Conservation (phyloP, 2,797 vertebrate genomes). For the Chelidonichthys spinosus region DNA sequence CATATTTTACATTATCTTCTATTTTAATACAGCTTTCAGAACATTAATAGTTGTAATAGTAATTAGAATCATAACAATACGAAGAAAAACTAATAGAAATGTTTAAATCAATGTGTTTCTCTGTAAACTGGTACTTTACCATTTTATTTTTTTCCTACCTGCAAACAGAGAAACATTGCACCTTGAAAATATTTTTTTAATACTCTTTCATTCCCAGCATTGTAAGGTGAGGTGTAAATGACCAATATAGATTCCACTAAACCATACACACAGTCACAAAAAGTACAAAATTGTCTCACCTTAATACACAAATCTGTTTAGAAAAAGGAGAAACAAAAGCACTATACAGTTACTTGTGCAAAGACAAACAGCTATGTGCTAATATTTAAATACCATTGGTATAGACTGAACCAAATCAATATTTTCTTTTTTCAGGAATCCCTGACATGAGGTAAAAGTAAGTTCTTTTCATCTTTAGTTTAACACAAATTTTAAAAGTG, state of each 20-base stretch:
- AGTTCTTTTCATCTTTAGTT: constrained; percentile 85
- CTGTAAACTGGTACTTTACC: constrained; percentile 81
- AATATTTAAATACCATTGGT: constrained; percentile 88
- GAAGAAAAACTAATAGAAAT: constrained; percentile 81
- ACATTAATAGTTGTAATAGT: constrained; percentile 82
- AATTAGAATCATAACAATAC: constrained; percentile 79
- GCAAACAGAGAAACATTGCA: constrained; percentile 80
- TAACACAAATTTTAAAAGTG: constrained; percentile 82
- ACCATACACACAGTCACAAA: constrained; percentile 87
- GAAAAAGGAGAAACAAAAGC: constrained; percentile 86
- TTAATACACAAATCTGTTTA: constrained; percentile 87
- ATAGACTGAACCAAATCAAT: constrained; percentile 82
- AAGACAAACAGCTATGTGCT: constrained; percentile 90
- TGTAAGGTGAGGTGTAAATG: constrained; percentile 84
- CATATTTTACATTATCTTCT: constrained; percentile 86
- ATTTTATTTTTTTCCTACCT: constrained; percentile 61
- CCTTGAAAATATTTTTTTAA: constrained; percentile 74
- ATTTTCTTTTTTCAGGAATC: constrained; percentile 83
- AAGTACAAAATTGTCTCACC: constrained; percentile 88
- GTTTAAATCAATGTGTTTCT: constrained; percentile 80
- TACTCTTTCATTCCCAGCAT: constrained; percentile 81
- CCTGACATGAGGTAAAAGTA: constrained; percentile 90
- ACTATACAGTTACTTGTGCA: constrained; percentile 88
- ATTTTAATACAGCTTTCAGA: constrained; percentile 85
- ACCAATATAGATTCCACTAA: constrained; percentile 87